Percentiles rank a stretch among this genome's conserved stretches.
Evolutionary conservation across 2,888 invertebrate genomes (phyloP).

Genomic region (Rotaria macrura): DNA sequence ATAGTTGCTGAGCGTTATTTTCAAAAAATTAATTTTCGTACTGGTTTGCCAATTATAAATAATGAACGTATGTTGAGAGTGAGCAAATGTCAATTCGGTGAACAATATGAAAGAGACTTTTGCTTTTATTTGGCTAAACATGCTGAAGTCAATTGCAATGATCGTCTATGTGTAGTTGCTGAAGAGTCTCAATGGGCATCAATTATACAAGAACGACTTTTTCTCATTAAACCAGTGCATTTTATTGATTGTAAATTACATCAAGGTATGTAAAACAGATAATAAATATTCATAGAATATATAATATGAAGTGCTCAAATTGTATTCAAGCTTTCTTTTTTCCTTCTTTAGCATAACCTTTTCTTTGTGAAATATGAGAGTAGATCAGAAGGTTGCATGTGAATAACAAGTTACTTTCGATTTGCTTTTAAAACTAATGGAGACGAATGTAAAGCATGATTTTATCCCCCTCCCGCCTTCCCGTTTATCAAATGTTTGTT

Average conservation of each 20-base stretch:
- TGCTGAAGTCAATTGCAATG: neutral
- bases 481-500: too few relatives aligned
- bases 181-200: neutral
- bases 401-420: neutral
- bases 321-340: neutral
- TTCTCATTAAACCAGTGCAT: neutral
- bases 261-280: neutral
- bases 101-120: neutral
- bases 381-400: neutral
- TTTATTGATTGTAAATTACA: neutral
- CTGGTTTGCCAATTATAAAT: neutral
- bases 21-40: neutral
- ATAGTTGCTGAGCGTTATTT: slow-evolving; percentile 2
- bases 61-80: neutral
- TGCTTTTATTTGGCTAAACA: slow-evolving; percentile 12
- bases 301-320: neutral
- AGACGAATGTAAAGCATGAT: neutral
- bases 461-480: neutral
- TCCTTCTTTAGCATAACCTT: neutral
- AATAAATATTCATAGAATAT: too few relatives aligned
- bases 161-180: neutral
- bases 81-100: neutral
- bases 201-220: slow-evolving; percentile 14
- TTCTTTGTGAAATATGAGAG: neutral
- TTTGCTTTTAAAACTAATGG: too few relatives aligned